Conservation (phyloP, 1,140 invertebrate genomes). For the Oscheius sp. region DNA sequence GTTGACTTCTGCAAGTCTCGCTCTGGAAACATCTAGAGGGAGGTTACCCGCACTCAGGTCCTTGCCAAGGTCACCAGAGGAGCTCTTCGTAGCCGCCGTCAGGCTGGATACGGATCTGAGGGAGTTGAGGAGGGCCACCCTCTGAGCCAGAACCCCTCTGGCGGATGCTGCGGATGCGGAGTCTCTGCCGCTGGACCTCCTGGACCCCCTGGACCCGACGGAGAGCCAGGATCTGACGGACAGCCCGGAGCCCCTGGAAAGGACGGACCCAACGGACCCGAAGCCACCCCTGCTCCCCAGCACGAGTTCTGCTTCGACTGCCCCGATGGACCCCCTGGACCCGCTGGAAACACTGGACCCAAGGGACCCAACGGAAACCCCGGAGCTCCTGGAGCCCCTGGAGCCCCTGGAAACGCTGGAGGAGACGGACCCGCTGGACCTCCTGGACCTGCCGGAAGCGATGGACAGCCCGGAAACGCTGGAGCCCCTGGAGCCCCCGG, state of each 20-base stretch:
- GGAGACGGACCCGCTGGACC: conserved; percentile 17
- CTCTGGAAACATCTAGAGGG: conserved; percentile 43
- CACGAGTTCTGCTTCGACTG: conserved; percentile 49
- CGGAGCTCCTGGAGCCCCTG: conserved; percentile 34
- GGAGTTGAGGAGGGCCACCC: conserved; percentile 36
- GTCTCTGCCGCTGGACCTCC: conserved; percentile 31
- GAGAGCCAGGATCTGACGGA: conserved; percentile 38
- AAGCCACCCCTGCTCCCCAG: conserved; percentile 26
- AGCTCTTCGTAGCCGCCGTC: conserved; percentile 23
- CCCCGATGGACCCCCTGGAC: conserved; percentile 44
- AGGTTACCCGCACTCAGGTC: conserved; percentile 46
- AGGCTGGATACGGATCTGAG: conserved; percentile 34
- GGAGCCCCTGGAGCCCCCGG: conserved; percentile 33
- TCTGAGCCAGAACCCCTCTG: conserved; percentile 7
- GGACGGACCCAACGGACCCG: conserved; percentile 23
- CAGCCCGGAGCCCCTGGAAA: conserved; percentile 27
- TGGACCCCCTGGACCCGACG: conserved; percentile 43
- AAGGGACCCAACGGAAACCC: conserved; percentile 27
- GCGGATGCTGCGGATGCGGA: conserved; percentile 41
- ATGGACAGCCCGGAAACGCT: conserved; percentile 31
- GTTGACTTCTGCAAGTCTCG: conserved; percentile 49
- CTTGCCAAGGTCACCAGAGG: conserved; percentile 40
- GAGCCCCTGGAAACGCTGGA: conserved; percentile 34
- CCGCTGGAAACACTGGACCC: conserved; percentile 36
- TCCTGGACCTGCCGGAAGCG: conserved; percentile 20